Percentiles rank a stretch among this genome's conserved stretches.
Evolutionary conservation across 2,113 vertebrate species (phyloP).

Genomic region (Catharus minimus): DNA sequence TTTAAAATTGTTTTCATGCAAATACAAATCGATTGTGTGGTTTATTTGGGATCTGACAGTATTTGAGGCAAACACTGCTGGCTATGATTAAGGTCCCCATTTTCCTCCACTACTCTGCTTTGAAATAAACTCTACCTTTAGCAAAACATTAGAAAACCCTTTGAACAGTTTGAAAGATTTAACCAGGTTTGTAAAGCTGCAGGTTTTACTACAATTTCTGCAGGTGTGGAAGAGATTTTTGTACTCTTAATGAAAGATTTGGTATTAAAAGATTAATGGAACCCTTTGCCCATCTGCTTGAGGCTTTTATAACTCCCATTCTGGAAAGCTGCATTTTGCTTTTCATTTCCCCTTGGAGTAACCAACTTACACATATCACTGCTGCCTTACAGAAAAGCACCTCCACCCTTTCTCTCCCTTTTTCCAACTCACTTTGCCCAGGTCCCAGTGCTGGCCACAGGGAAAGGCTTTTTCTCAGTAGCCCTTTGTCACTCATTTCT

Average conservation of each 20-base stretch:
- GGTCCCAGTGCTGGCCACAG: not conserved
- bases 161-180: not conserved
- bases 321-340: not conserved
- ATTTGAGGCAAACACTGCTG: not conserved
- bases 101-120: not conserved
- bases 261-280: slow-evolving; percentile 40
- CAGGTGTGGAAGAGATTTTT: slow-evolving; percentile 44
- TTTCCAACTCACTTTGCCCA: not conserved
- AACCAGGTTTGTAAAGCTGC: slow-evolving; percentile 4
- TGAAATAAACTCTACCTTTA: not conserved
- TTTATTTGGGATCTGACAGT: not conserved
- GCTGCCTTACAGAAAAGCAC: not conserved
- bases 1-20: not conserved
- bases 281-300: not conserved
- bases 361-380: not conserved
- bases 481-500: not conserved
- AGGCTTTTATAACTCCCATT: not conserved
- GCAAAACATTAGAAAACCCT: slow-evolving; percentile 7
- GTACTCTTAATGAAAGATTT: slow-evolving; percentile 7
- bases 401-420: not conserved
- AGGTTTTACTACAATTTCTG: not conserved
- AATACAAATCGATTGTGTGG: not conserved
- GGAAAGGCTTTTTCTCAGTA: not conserved
- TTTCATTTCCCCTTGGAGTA: not conserved
- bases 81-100: not conserved